These are phyloP conservation scores for Lasioglossum baleicum DNA, from an alignment of 1,140 invertebrate genomes.

Conservation along the genomic window DNA sequence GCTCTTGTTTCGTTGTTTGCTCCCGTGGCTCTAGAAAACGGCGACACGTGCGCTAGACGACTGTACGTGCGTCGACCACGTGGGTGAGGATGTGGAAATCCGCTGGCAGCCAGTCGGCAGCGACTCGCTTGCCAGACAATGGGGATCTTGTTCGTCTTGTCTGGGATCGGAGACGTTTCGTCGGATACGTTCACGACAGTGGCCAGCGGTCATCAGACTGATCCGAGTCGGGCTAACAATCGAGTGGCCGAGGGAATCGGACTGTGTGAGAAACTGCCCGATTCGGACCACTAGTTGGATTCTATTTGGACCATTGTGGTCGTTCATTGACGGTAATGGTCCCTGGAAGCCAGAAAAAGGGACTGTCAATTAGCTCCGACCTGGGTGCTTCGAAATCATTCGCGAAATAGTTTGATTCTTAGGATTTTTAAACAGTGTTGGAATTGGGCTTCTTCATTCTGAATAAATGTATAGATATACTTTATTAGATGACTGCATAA, in stretches of 20 bases:
- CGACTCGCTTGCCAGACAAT: neutral
- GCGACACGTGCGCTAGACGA: conserved; percentile 64
- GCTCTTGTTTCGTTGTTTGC: conserved; percentile 70
- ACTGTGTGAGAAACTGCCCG: too few species aligned
- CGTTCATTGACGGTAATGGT: too few species aligned
- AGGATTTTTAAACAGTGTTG: too few species aligned
- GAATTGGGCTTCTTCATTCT: too few species aligned
- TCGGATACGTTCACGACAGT: neutral
- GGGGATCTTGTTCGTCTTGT: neutral
- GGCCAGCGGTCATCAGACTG: neutral
- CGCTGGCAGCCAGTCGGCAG: neutral
- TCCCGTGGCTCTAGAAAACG: conserved; percentile 61
- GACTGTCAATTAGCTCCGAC: too few species aligned
- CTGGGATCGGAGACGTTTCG: neutral
- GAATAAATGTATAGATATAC: too few species aligned
- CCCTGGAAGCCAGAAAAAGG: too few species aligned
- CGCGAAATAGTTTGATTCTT: too few species aligned
- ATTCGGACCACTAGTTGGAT: too few species aligned
- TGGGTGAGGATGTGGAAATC: conserved; percentile 31
- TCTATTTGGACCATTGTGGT: neutral
- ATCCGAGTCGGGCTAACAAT: neutral
- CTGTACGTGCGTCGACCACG: conserved; percentile 22
- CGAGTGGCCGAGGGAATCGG: too few species aligned
- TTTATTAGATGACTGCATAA: too few species aligned
- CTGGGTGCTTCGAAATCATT: too few species aligned